Evolutionary conservation across 2,888 invertebrate species (phyloP), one percentile per base, ranked within the genome.

Genomic region (Lepidochrysops patricia): DNA sequence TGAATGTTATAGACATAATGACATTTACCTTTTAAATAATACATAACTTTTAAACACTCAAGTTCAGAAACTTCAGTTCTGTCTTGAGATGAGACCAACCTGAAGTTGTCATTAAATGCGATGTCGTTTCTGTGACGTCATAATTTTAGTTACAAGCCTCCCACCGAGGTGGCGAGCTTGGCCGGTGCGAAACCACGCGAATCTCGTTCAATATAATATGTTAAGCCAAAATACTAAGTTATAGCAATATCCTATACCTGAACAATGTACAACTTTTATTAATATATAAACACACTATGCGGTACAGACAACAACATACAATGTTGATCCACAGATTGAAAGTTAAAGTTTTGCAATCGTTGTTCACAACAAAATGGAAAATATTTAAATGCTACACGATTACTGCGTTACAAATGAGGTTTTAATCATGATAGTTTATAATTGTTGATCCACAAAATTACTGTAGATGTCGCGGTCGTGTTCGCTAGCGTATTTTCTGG

Each of bases 191-290:
- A 49, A 58, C 32, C 34, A 60, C 27, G 34, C 29, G 50, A 34
- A 25, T 50, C 37, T 32, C 57, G 26, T 62, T 26, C 62, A 29
- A 61, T 57, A 60, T 60, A 57, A 66, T 70, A 67, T 68, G 63
- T 70, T 64, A 70, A 74, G 70, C 77, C 74, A 75, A 77, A 79
- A 73, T 70, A 70, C 71, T 72, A 60, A 71, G 69, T 69, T 66
- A 71, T 69, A 69, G 73, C 74, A 75, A 77, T 78, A 75, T 75
- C 71, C 70, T 70, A 79, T 80, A 82, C 84, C 84, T 84, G 83
- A 83, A 74, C 65, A 64, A 75, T 76, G 82, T 84, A 84, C 83
- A 84, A 83, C 70, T 74, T 73, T 73, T 68, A 50, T 58, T 58
- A 35, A 63, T 68, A 65, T 67, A 69, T 68, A 64, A 65, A 64